Base-by-base conservation (phyloP, 2,888 invertebrate species). In the Diadegma fenestrale region DNA sequence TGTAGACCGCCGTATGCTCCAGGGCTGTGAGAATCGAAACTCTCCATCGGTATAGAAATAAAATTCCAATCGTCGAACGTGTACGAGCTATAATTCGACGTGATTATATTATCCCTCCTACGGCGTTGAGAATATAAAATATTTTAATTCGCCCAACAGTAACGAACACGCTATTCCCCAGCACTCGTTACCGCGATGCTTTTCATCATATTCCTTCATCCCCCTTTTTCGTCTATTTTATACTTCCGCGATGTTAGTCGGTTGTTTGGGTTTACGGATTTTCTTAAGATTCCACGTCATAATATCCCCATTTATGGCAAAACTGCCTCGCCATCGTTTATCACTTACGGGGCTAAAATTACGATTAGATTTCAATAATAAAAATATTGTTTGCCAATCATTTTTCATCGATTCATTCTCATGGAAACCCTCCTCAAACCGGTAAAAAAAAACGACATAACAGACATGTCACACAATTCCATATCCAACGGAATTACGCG, bases 71-170 rank as follows among this genome's bases (percentile, higher is more conserved):
- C 63, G 75, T 75, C 58, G 72, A 85, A 79, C 79, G 66, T 80
- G n/a, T 22, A 71, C 48, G 12, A 63, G 72, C 63, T 85, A 82
- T 79, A 79, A 85, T 85, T 85, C 79, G 71, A 79, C 79, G 79
- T 66, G 75, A 85, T 82, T 85, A 85, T 78, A 79, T 82, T 85
- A 85, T 79, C 75, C 85, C 78, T 64, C 83, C 75, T 75, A n/a
- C n/a, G 76, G 85, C 72, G 73, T 69, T 78, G 14, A 51, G 77
- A 77, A 73, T 66, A 73, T 45, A 22, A 61, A 72, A 72, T 73
- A 73, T 81, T 68, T 69, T 80, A 22, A 63, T 80, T 77, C 64
- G 14, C 48, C 45, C 26, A 22, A 26, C 61, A 45, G 45, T 48
- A 71, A 71, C 80, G 63, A 51, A 37, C 80, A 80, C 80, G 72